These are phyloP conservation scores for Brachypodius melanocephalos DNA, from an alignment of 2,113 vertebrate species.

Conservation along the genomic window DNA sequence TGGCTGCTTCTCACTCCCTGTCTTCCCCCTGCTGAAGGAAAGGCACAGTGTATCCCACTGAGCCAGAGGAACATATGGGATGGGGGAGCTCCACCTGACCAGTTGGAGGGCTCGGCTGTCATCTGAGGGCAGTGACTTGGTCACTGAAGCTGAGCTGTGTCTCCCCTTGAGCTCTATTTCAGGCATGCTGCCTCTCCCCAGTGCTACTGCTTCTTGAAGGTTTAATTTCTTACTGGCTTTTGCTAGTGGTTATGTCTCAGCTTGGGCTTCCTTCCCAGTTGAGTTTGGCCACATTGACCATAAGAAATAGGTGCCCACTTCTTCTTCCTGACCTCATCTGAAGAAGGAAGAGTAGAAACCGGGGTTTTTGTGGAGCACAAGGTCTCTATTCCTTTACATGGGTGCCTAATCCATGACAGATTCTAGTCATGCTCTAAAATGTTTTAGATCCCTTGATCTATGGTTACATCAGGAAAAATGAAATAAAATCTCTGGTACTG, in stretches of 20 bases:
- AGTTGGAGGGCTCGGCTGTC: background rate
- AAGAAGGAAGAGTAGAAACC: background rate
- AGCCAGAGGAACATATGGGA: background rate
- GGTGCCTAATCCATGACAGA: background rate
- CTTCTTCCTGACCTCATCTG: background rate
- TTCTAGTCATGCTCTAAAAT: background rate
- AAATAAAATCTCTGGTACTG: background rate
- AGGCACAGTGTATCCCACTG: background rate
- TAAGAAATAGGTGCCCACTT: background rate
- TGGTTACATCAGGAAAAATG: background rate
- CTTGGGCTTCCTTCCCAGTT: background rate
- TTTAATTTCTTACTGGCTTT: background rate
- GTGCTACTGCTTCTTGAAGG: background rate
- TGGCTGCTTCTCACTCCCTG: background rate
- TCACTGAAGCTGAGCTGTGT: too few relatives aligned
- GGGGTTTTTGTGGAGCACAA: background rate
- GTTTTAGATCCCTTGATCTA: background rate
- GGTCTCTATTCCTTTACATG: background rate
- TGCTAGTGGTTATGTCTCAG: background rate
- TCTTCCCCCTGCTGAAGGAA: background rate
- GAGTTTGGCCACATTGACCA: accelerated
- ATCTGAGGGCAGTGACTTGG: background rate
- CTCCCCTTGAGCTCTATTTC: background rate
- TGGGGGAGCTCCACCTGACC: background rate
- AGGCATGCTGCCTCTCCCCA: background rate